Conservation (phyloP, 2,113 vertebrate species). For the Aptenodytes patagonicus region DNA sequence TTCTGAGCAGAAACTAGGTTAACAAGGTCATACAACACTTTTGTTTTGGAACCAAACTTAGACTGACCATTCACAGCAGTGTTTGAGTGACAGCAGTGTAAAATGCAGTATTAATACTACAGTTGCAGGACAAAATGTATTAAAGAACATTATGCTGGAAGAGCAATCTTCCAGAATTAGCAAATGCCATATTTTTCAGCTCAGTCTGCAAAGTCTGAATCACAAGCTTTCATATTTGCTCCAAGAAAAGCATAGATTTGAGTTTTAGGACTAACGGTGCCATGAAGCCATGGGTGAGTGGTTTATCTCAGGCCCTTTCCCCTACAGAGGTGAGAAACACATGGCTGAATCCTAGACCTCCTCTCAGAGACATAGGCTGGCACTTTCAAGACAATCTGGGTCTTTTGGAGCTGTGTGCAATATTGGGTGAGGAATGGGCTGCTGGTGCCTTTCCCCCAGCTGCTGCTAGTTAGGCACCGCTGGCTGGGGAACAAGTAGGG, state of each 20-base stretch:
- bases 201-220: background rate
- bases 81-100: background rate
- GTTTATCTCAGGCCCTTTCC: background rate
- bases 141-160: background rate
- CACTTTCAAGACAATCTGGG: background rate
- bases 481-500: background rate
- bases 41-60: background rate
- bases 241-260: background rate
- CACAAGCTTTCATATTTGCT: background rate
- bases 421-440: background rate
- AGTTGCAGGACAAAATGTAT: background rate
- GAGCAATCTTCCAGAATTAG: background rate
- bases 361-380: background rate
- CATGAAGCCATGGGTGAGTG: background rate
- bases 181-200: background rate
- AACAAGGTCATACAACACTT: constrained; percentile 3
- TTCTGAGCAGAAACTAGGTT: constrained; percentile 16
- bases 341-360: background rate
- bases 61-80: background rate
- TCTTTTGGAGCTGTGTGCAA: background rate
- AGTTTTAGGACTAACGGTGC: background rate
- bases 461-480: accelerated
- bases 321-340: background rate
- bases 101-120: background rate
- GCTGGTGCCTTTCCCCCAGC: background rate